Base-by-base conservation (phyloP, 2,888 invertebrate species). In the Aspidiotus rigidus region DNA sequence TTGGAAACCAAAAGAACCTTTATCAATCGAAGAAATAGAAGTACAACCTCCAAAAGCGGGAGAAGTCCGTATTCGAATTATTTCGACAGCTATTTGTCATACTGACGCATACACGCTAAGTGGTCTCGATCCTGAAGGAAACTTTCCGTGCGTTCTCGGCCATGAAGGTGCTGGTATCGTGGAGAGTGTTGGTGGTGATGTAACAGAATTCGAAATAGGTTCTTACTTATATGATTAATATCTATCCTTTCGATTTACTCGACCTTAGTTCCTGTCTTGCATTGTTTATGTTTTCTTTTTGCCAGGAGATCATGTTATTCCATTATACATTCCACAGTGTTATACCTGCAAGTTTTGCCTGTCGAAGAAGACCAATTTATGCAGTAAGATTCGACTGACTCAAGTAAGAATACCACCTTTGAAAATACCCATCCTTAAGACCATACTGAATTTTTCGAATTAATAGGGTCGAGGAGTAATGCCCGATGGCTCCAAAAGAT, bases 281-380 rank as follows among this genome's bases (percentile, higher is more conserved):
- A 28, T 28, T 28, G 28, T 28, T 28, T 3, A 28, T 28, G 28
- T 11, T 13, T 57, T 15, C 10, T 71, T 69, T 59, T 72, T 75
- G 77, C 13, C 74, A 86, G 88, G 89, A 69, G 98, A 99, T 79
- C 93, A 95, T 80, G 99, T 99, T n/a, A 85, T 99, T 72, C 97
- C 98, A 0, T 79, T 96, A 40, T 99, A 98, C 77, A 87, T 95
- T 71, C 98, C 99, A 0, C 97, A 99, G 80, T 99, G 99, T 79
- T 84, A 88, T 41, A 88, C 93, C 17, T 99, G 99, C 81, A 94
- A 97, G 78, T 99, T 93, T 79, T 99, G 99, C 79, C 85, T 88
- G 72, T 94, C 88, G 71, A 86, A 90, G 0, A 98, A 98, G 79
- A 99, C 99, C 0, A 99, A 99, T 81, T 81, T 99, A 11, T 99